Base-by-base conservation (phyloP, 2,797 vertebrate genomes). In the Gambusia yucatana region DNA sequence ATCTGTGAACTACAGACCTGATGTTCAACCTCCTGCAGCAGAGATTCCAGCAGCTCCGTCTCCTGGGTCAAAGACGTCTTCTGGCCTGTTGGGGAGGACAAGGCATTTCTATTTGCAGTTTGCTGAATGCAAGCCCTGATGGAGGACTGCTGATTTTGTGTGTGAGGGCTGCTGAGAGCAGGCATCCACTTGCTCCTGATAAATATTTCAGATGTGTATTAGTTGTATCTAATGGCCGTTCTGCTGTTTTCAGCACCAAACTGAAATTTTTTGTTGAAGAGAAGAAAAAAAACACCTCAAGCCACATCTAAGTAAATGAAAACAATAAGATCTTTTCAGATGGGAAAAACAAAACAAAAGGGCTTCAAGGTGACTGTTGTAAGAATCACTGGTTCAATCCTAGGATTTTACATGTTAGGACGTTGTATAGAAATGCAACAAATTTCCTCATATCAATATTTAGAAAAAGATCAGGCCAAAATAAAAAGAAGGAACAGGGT, bases 61-160 rank as follows among this genome's bases (percentile, higher is more conserved):
- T 99, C 98, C 94, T 99, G 98, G 74, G 98, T 99, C 86, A 99
- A 95, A 2, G 98, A 99, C 52, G 98, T 99, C 94, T 99, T 99
- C 92, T 99, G 98, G 91, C 98, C 98, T 99, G 91, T 92, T 93
- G 82, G 79, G 67, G 75, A 83, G 79, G 75, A 84, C 77, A 85
- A 73, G 2, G 1, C 75, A 75, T 77, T 89, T 91, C 91, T 92
- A 90, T 93, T 93, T 91, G 89, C 79, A 89, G 89, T 43, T 79
- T 50, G 59, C 61, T 81, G 76, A 85, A 87, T 78, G 82, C 78
- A 71, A 47, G 78, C 28, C 36, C n/a, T 87, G 87, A 88, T 81
- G 88, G 85, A 88, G 67, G 20, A 79, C 76, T 74, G 75, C 72
- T 75, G 73, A 46, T n/a, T 85, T 78, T 59, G 76, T 50, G 48